Base-by-base conservation (phyloP, 2,113 vertebrate genomes). In the Cyanoliseus patagonus region DNA sequence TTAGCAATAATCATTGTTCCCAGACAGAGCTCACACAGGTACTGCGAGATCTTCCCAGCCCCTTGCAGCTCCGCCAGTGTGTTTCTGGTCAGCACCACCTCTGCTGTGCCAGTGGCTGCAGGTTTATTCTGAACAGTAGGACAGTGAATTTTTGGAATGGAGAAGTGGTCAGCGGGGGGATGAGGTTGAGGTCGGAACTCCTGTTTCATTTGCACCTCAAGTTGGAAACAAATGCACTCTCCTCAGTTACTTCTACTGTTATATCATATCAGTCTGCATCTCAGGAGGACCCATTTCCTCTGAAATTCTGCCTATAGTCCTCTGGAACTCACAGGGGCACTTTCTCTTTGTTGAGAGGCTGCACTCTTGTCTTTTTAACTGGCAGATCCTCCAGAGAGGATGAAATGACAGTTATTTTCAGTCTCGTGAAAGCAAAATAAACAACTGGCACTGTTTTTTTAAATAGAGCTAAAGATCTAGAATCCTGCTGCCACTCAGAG, bases 381-480 rank as follows among this genome's bases (percentile, higher is more conserved):
- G 30, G 49, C 47, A 89, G 83, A 79, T 70, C 49, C 31, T 86
- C 81, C 51, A 69, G 64, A 89, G 91, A 91, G 47, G 41, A 51
- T 72, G 44, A 64, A 61, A 85, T 85, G 46, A 78, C 63, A 78
- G 42, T 90, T 93, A 88, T 90, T 97, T 95, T 35, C 63, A 87
- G 79, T 84, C 66, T 83, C 22, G 25, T 42, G 78, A 85, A 91
- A 92, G 69, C 25, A 93, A 86, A 94, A 84, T 91, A 95, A 93
- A 96, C 87, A 97, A 94, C 86, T 91, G 86, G 88, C 90, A 84
- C n/a, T 79, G 68, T 22, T 93, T 93, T 84, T 95, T 70, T 83
- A 96, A 96, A 93, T 75, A 83, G 49, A 80, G 47, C 31, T 91
- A 51, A 91, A 90, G 82, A 66, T 69, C 69, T 91, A 90, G 88